These are phyloP conservation scores for Eutrigla gurnardus DNA, from an alignment of 2,797 vertebrate species.

Conservation along the genomic window DNA sequence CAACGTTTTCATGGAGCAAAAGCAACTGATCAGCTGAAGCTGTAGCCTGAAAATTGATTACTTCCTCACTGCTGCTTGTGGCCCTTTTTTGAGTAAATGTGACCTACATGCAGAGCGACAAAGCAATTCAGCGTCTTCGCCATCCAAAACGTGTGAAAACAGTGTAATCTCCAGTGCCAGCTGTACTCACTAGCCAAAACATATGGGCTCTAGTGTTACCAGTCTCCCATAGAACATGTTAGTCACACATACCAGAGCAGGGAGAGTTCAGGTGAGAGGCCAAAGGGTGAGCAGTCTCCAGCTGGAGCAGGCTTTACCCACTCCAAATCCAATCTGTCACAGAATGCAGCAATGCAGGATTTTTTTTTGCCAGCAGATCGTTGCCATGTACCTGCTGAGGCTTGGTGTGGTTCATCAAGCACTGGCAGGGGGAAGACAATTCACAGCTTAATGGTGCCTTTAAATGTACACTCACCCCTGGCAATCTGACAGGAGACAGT, in stretches of 20 bases:
- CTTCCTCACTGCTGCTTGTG: conserved; percentile 29
- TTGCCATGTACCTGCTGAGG: conserved; percentile 68
- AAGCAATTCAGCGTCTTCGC: conserved; percentile 35
- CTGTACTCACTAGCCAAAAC: conserved; percentile 68
- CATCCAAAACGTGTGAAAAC: conserved; percentile 39
- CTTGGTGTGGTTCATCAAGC: conserved; percentile 63
- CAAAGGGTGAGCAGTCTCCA: conserved; percentile 73
- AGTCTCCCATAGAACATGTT: conserved; percentile 64
- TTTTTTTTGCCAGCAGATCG: conserved; percentile 22
- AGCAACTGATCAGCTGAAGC: conserved; percentile 51
- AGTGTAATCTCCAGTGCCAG: conserved; percentile 56
- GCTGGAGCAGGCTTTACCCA: conserved; percentile 66
- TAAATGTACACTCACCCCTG: conserved; percentile 53
- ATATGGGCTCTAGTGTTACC: conserved; percentile 72
- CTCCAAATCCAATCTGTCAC: conserved; percentile 76
- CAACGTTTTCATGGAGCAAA: conserved; percentile 42
- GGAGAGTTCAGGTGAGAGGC: conserved; percentile 73
- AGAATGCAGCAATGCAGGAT: conserved; percentile 66
- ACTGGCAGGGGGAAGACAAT: conserved; percentile 51
- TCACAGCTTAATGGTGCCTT: conserved; percentile 58
- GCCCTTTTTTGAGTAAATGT: conserved; percentile 46
- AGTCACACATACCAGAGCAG: conserved; percentile 82
- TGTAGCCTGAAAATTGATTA: conserved; percentile 56
- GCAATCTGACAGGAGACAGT: conserved; percentile 37
- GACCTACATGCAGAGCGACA: conserved; percentile 41